These are phyloP conservation scores for Leptobrachium leishanense DNA, from an alignment of 2,113 vertebrate genomes.

Conservation along the genomic window DNA sequence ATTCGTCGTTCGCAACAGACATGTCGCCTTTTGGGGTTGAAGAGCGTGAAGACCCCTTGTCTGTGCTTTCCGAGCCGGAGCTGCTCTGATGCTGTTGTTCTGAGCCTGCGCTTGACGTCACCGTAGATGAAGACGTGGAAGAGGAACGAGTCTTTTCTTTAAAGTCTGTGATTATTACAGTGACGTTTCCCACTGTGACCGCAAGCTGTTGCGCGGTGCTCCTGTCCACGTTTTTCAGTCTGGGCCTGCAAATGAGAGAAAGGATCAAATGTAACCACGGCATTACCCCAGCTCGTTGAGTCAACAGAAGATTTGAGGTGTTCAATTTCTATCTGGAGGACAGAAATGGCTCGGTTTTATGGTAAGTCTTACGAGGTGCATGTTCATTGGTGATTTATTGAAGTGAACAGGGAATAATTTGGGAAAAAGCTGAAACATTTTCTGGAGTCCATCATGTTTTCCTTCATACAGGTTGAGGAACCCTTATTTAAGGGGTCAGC, in stretches of 20 bases:
- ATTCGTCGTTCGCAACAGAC: slow-evolving; percentile 93
- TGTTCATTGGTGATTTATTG: no score
- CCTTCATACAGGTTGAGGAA: no score
- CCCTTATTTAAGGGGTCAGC: no score
- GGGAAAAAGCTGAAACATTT: no score
- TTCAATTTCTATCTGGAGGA: no score
- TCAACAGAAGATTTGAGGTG: no score
- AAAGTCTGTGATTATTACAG: slow-evolving; percentile 99
- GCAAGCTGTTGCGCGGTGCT: slow-evolving; percentile 97
- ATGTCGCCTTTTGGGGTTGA: slow-evolving; percentile 97
- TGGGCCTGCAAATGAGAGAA: slow-evolving; percentile 73
- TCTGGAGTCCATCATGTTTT: no score
- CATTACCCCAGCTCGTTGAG: no score
- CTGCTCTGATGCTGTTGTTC: slow-evolving; percentile 98
- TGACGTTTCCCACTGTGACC: slow-evolving; percentile 97
- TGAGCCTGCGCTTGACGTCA: slow-evolving; percentile 94
- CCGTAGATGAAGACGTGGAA: slow-evolving; percentile 96
- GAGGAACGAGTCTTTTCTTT: slow-evolving; percentile 99
- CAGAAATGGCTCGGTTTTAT: no score
- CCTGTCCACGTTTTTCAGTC: slow-evolving; percentile 97
- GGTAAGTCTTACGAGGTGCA: no score
- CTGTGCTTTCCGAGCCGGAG: slow-evolving; percentile 98
- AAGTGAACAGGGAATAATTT: no score
- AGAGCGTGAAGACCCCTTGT: slow-evolving; percentile 97
- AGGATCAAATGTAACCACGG: no score